Conservation (phyloP, 2,797 vertebrate genomes). For the Anisognathus igniventris region DNA sequence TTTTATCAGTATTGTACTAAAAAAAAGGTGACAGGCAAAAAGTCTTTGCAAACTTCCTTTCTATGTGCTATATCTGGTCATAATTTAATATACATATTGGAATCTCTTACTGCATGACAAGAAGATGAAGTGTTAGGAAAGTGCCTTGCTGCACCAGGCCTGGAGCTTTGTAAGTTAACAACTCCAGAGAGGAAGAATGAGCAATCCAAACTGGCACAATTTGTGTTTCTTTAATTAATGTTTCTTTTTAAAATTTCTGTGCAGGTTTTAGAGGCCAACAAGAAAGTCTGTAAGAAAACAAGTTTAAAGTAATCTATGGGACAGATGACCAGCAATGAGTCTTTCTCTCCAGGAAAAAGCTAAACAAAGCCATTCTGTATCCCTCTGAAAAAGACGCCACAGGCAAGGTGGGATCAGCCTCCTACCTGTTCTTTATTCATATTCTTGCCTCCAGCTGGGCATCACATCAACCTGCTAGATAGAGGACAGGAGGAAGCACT, state of each 20-base stretch:
- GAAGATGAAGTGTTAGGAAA: not conserved
- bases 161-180: not conserved
- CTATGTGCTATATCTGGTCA: not conserved
- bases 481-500: not conserved
- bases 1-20: not conserved
- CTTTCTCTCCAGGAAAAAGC: not conserved
- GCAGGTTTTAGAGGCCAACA: not conserved
- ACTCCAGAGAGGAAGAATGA: not conserved
- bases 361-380: not conserved
- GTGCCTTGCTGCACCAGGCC: not conserved
- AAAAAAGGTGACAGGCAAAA: not conserved
- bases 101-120: not conserved
- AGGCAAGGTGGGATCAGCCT: not conserved
- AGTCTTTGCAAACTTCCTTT: not conserved
- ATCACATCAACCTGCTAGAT: not conserved
- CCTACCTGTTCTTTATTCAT: not conserved
- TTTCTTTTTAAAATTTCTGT: not conserved
- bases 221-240: too few species aligned
- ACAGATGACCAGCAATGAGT: not conserved
- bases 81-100: not conserved
- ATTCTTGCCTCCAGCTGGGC: not conserved
- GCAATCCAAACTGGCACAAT: not conserved
- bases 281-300: not conserved
- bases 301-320: not conserved
- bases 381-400: not conserved